phyloP scores from a whole-genome alignment of 2,888 invertebrate genomes.

The Cremastinae sp. region DNA sequence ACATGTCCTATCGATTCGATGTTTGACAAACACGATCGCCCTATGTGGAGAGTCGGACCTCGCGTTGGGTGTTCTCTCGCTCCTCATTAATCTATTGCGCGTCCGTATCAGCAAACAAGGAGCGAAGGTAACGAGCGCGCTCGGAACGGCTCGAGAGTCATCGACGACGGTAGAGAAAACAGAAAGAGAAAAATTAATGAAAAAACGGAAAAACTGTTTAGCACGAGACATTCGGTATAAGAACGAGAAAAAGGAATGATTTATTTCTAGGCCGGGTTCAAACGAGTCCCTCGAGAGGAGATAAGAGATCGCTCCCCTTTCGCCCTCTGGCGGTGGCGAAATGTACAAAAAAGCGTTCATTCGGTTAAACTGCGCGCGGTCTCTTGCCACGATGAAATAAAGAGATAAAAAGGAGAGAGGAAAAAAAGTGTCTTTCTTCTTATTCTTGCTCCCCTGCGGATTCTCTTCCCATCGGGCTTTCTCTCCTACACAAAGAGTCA shows the following conservation, averaged over 20 bases:
- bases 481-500: background rate
- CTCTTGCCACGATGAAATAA: conserved; percentile 35
- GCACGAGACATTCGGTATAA: conserved; percentile 1
- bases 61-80: background rate
- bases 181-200: conserved; percentile 11
- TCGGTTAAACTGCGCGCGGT: background rate
- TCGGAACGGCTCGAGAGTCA: background rate
- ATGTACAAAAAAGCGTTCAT: background rate
- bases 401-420: conserved; percentile 12
- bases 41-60: background rate
- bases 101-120: conserved; percentile 33
- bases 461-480: background rate
- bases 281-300: conserved; percentile 11
- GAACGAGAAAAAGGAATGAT: conserved; percentile 37
- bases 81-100: conserved; percentile 40
- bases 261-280: conserved; percentile 43
- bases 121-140: conserved; percentile 8
- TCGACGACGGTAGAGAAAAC: background rate
- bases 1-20: background rate
- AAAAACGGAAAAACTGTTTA: background rate
- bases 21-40: conserved; percentile 26
- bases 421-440: conserved; percentile 16
- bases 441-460: conserved; percentile 14
- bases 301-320: background rate
- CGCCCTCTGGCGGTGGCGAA: conserved; percentile 2